A percentile compares a stretch with the other conserved stretches of the same genome.
These are phyloP conservation scores for Hymenopus coronatus DNA, from an alignment of 2,888 invertebrate species.

Conservation along the genomic window DNA sequence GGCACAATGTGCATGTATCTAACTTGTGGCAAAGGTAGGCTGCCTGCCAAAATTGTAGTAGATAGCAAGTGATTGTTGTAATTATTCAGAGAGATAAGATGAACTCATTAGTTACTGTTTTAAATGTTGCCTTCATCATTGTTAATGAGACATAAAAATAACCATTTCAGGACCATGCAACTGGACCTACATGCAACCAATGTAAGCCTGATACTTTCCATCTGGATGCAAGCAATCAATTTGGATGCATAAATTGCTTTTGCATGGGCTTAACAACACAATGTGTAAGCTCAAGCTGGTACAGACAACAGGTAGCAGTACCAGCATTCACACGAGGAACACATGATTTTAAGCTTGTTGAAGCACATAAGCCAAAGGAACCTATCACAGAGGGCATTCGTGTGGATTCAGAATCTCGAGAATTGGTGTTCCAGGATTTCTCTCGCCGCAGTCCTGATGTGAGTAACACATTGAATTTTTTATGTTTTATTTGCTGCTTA, in stretches of 20 bases:
- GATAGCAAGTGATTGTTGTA: too few species aligned
- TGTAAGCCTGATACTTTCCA: constrained; percentile 85
- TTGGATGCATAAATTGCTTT: constrained; percentile 94
- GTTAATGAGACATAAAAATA: background rate
- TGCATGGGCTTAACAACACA: constrained; percentile 83
- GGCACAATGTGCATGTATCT: too few species aligned
- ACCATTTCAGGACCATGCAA: constrained; percentile 58
- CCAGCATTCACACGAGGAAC: constrained; percentile 53
- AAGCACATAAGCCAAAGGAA: constrained; percentile 48
- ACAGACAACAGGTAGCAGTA: constrained; percentile 59
- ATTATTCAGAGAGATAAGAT: too few species aligned
- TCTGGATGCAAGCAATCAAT: constrained; percentile 70
- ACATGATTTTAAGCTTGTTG: constrained; percentile 58
- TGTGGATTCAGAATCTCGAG: constrained; percentile 56
- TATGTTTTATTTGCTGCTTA: background rate
- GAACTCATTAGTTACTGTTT: background rate
- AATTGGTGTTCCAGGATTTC: constrained; percentile 62
- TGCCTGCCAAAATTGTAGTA: too few species aligned
- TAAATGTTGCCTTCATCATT: background rate
- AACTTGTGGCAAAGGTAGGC: too few species aligned
- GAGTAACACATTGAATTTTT: constrained; percentile 11
- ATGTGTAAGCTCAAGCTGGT: constrained; percentile 78
- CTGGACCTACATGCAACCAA: constrained; percentile 80
- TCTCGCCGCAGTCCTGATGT: constrained; percentile 54
- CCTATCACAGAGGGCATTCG: constrained; percentile 52